Conservation (phyloP, 2,888 invertebrate species). For the Hypomecis atomaria region DNA sequence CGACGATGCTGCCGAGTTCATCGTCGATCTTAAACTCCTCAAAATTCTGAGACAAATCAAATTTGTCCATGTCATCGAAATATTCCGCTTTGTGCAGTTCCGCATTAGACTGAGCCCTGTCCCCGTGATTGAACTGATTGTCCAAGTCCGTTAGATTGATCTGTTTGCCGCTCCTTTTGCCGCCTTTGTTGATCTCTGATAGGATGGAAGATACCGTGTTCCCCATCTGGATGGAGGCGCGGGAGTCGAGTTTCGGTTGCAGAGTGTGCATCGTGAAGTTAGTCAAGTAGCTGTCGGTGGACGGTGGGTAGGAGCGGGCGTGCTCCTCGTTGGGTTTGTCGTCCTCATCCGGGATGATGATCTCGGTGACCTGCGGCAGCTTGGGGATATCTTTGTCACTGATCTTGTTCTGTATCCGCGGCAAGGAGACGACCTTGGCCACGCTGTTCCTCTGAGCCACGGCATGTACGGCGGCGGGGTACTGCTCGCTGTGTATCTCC, state of each 20-base stretch:
- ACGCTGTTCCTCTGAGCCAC: slow-evolving; percentile 73
- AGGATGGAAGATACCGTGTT: slow-evolving; percentile 86
- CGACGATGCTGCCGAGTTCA: slow-evolving; percentile 83
- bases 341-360: slow-evolving; percentile 88
- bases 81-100: slow-evolving; percentile 76
- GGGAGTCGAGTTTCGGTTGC: slow-evolving; percentile 77
- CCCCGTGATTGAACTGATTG: slow-evolving; percentile 73
- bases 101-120: slow-evolving; percentile 59
- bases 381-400: slow-evolving; percentile 88
- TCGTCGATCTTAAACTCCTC: slow-evolving; percentile 92
- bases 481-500: slow-evolving; percentile 81
- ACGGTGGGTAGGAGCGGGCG: slow-evolving; percentile 65
- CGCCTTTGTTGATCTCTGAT: slow-evolving; percentile 84
- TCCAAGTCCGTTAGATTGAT: slow-evolving; percentile 78
- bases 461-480: slow-evolving; percentile 72
- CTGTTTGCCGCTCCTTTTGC: slow-evolving; percentile 73
- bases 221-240: slow-evolving; percentile 85
- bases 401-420: slow-evolving; percentile 77
- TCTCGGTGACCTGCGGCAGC: slow-evolving; percentile 90
- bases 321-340: slow-evolving; percentile 76
- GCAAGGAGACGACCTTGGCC: slow-evolving; percentile 76
- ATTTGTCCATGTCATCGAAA: slow-evolving; percentile 84
- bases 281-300: slow-evolving; percentile 68
- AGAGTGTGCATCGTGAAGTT: slow-evolving; percentile 74
- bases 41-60: slow-evolving; percentile 90